Base-by-base conservation (phyloP, 1,140 invertebrate genomes). In the Propsilocerus akamusi region DNA sequence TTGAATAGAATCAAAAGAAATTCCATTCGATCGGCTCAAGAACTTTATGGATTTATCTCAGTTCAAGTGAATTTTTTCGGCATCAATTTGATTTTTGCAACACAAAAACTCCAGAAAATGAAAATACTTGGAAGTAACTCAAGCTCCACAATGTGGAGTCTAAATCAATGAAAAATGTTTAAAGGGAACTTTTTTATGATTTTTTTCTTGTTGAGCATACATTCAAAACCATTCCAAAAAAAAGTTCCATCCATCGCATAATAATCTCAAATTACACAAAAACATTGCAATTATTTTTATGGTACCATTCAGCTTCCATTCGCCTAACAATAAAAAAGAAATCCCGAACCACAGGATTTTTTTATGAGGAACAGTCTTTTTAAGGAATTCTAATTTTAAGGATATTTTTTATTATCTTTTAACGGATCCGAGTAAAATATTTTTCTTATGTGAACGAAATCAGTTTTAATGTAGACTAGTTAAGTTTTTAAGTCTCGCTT, bases 51-150 rank as follows among this genome's bases (percentile, higher is more conserved):
- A 41, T 20, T 41, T 41, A 41, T 41, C 12, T 41, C 10, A 41
- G 17, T 41, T 41, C 34, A 41, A 41, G 34, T 41, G 34, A 41
- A 41, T 41, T 41, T 30, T 41, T 41, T 41, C 34, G 34, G 34
- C 34, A 41, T 6, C 17, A 41, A 30, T n/a, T 11, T n/a, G 10
- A 11, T 30, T 30, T 30, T n/a, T 7, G n/a, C n/a, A 30, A n/a
- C 14, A 41, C 17, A 30, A 30, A n/a, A 6, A 30, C 10, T 30
- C 10, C 10, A 6, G n/a, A 30, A 2, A 20, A 7, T 8, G 17
- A 41, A 20, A 41, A 41, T 41, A 41, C 34, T 41, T 17, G 14
- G 32, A 37, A 37, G 2, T 17, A 37, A 6, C 22, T 17, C 14
- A 41, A 41, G 34, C 17, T 8, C n/a, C n/a, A n/a, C n/a, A n/a